These are phyloP conservation scores for Hyaena hyaena DNA, from an alignment of 2,113 vertebrate species.

Conservation along the genomic window DNA sequence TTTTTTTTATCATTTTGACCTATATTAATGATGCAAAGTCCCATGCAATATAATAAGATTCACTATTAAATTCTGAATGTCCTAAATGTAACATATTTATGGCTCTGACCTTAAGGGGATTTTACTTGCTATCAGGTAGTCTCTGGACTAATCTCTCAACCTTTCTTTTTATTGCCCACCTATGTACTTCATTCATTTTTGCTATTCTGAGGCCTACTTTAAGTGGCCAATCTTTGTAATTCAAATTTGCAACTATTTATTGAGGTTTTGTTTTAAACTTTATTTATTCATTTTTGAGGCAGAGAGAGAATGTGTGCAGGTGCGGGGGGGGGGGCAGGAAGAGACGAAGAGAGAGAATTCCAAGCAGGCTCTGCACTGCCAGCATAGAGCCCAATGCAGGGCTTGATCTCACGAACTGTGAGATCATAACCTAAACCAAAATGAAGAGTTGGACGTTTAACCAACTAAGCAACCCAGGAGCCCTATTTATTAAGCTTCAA, in stretches of 20 bases:
- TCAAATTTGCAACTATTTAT: not conserved
- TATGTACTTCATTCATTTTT: not conserved
- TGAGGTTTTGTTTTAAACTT: not conserved
- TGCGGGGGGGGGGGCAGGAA: too few relatives aligned
- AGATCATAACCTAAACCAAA: too few relatives aligned
- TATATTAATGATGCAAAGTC: not conserved
- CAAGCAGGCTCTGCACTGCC: too few relatives aligned
- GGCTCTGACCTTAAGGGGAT: not conserved
- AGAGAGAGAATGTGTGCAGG: too few relatives aligned
- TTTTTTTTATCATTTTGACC: not conserved
- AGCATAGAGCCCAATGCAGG: too few relatives aligned
- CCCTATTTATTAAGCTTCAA: not conserved
- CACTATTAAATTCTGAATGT: not conserved
- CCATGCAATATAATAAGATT: not conserved
- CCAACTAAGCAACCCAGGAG: too few relatives aligned
- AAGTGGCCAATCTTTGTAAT: not conserved
- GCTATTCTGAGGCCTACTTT: not conserved
- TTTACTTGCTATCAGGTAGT: conserved; percentile 1
- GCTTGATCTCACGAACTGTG: too few relatives aligned
- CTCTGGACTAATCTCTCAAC: not conserved
- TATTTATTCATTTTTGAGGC: too few relatives aligned
- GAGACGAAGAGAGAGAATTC: too few relatives aligned
- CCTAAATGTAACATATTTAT: not conserved
- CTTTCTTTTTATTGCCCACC: not conserved
- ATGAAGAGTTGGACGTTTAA: too few relatives aligned